A percentile compares a stretch with the other conserved stretches of the same genome.
Conservation (phyloP, 2,888 invertebrate genomes). For the Epinotia ramella region DNA sequence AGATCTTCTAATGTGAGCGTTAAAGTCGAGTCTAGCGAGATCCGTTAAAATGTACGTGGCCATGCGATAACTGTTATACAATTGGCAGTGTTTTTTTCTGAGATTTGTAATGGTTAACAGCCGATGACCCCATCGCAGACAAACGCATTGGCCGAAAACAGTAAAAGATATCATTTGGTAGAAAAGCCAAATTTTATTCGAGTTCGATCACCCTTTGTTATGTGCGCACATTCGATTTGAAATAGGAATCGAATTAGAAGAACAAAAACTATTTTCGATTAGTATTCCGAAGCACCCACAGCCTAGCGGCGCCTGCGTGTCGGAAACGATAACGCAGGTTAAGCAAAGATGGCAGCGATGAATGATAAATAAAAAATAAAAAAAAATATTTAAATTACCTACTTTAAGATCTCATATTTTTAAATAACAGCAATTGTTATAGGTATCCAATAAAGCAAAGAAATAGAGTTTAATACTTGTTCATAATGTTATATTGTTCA, state of each 20-base stretch:
- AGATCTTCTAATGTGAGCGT: not conserved
- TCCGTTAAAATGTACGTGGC: conserved; percentile 39
- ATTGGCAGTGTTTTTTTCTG: conserved; percentile 42
- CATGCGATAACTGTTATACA: conserved; percentile 44
- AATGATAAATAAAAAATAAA: no score
- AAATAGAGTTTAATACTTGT: no score
- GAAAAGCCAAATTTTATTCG: conserved; percentile 29
- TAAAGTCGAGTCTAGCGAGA: conserved; percentile 10
- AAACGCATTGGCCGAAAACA: conserved; percentile 38
- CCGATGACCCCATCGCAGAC: conserved; percentile 40
- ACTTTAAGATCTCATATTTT: no score
- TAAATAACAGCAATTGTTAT: no score
- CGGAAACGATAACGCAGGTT: no score
- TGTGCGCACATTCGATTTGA: not conserved
- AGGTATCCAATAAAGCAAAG: no score
- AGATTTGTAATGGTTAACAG: conserved; percentile 43
- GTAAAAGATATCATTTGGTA: conserved; percentile 37
- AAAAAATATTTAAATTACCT: no score
- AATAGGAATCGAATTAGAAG: conserved; percentile 13
- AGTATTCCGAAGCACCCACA: not conserved
- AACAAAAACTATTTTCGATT: conserved; percentile 1
- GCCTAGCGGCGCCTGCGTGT: no score
- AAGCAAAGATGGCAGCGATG: no score
- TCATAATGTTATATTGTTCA: no score
- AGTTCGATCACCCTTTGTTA: conserved; percentile 27